phyloP scores from a whole-genome alignment of 64 coral and sea anemone genomes.

The Astreopora myriophthalma region DNA sequence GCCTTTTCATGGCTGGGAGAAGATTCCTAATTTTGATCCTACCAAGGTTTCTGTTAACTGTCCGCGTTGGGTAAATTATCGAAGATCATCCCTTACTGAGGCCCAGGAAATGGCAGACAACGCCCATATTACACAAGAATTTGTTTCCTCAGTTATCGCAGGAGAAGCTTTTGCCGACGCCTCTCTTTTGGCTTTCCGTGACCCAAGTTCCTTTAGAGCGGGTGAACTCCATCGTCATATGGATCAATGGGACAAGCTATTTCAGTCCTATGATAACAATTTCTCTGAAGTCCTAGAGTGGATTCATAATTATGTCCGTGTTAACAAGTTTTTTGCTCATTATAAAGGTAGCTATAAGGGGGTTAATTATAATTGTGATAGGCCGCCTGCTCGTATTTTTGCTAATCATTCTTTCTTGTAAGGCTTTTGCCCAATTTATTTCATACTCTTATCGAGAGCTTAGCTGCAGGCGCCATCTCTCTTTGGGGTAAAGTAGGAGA shows the following conservation, averaged over 20 bases:
- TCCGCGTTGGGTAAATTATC: background rate
- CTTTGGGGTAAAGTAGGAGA: background rate
- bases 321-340: background rate
- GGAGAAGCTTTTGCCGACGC: constrained; percentile 2
- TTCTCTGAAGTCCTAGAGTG: constrained; percentile 1
- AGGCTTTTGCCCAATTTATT: constrained; percentile 9
- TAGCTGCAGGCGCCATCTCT: background rate
- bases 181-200: background rate
- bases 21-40: background rate
- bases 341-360: constrained; percentile 50
- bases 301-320: constrained; percentile 2
- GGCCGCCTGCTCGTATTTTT: constrained; percentile 15
- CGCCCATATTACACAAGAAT: constrained; percentile 9
- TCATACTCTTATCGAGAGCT: constrained; percentile 4
- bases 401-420: constrained; percentile 31
- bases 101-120: constrained; percentile 43
- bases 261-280: background rate
- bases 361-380: constrained; percentile 28
- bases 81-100: background rate
- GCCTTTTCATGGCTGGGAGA: too few relatives aligned
- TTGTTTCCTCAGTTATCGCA: background rate
- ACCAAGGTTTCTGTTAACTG: background rate
- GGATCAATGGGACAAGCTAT: background rate
- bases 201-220: background rate
- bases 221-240: background rate